Evolutionary conservation across 1,140 invertebrate genomes (phyloP).

Genomic region (Drosophila fuyamai): DNA sequence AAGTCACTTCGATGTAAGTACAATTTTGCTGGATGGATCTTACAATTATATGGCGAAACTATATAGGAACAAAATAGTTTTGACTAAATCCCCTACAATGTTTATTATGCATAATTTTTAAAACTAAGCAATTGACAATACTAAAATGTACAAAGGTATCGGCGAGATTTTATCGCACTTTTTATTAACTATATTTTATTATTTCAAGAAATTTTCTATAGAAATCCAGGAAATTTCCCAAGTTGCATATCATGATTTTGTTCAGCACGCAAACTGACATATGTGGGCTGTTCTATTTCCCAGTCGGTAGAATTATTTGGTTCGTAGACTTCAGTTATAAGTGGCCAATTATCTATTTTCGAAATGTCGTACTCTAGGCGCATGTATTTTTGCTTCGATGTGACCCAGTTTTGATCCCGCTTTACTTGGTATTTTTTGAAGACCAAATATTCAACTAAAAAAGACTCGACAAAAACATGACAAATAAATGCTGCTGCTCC

Average conservation of each 20-base stretch:
- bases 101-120: not conserved
- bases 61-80: conserved; percentile 5
- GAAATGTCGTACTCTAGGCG: conserved; percentile 87
- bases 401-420: conserved; percentile 86
- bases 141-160: conserved; percentile 6
- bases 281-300: conserved; percentile 56
- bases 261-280: conserved; percentile 84
- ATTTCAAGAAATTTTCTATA: not conserved
- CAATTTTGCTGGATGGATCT: not conserved
- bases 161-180: not conserved
- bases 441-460: conserved; percentile 87
- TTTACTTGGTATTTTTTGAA: conserved; percentile 86
- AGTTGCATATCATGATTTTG: conserved; percentile 83
- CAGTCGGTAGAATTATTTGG: conserved; percentile 51
- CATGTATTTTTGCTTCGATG: conserved; percentile 88
- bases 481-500: conserved; percentile 86
- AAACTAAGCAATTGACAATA: not conserved
- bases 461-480: conserved; percentile 86
- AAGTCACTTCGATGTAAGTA: not conserved
- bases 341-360: conserved; percentile 87
- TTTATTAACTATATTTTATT: not conserved
- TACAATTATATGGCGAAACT: not conserved
- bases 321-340: conserved; percentile 84
- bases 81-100: not conserved
- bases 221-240: conserved; percentile 74